Base-by-base conservation (phyloP, 2,113 vertebrate genomes). In the Taurulus bubalis region DNA sequence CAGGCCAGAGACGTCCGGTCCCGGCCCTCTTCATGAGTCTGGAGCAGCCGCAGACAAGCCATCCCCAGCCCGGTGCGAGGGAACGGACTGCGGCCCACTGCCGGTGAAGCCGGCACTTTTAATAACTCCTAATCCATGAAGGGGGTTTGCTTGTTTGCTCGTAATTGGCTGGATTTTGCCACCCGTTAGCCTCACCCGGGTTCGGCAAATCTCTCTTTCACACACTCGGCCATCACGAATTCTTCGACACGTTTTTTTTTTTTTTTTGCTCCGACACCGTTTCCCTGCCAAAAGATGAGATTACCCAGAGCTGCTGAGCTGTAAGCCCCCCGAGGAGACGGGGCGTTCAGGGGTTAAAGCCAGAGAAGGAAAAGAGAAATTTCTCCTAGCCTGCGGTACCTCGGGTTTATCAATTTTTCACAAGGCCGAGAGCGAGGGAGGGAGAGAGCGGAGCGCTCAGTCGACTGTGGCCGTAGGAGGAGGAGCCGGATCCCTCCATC, bases 101-200 rank as follows among this genome's bases (percentile, higher is more conserved):
- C 8, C 40, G 18, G 32, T 72, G 22, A 64, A 75, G 63, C 34
- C n/a, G 38, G 4, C 24, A 34, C 75, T 68, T 80, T 80, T 83
- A 89, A 84, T 32, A 69, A 75, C 45, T 24, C 15, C 75, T 88
- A 87, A 91, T 84, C 91, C 87, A 34, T 24, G 70, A 79, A 84
- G 65, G 9, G 36, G 51, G 75, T 87, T 87, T 77, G 65, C 63
- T 63, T 59, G 68, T 82, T 86, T 82, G 64, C 47, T 32, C 74
- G 79, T 76, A 78, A 86, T 73, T 89, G 80, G 87, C 55, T 60
- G 51, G 34, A 11, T 84, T 74, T 65, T 36, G 38, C 8, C 59
- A 8, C 74, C 45, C 45, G 64, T 77, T 71, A 45, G 60, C 34
- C 32, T 62, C 32, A 64, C 53, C 36, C 18, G 22, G n/a, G 18